Base-by-base conservation (phyloP, 2,888 invertebrate species). In the Cryptophagus acutangulus region DNA sequence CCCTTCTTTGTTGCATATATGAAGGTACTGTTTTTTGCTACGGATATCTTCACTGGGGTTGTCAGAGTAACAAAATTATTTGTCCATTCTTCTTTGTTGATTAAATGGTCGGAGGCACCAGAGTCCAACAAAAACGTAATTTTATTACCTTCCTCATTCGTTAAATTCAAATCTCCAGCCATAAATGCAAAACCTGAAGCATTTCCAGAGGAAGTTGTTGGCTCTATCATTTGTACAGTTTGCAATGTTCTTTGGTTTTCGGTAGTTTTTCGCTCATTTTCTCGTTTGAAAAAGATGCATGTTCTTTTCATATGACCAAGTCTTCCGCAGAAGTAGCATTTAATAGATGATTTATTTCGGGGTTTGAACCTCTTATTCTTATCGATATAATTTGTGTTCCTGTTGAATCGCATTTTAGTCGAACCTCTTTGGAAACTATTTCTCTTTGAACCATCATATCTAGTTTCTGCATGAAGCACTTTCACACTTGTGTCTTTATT, bases 51-150 rank as follows among this genome's bases (percentile, higher is more conserved):
- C 8, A 41, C 31, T 12, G 46, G 46, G 25, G 28, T 12, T 14
- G 4, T n/a, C 4, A 46, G 60, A 57, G 1, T 51, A 59, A 17
- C 43, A 41, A 10, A 43, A 3, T 26, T 47, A 33, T 13, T 36
- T 28, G 4, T 20, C 36, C 26, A n/a, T n/a, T n/a, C n/a, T n/a
- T n/a, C n/a, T n/a, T n/a, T n/a, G n/a, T 51, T 52, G 5, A 49
- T 33, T 2, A 52, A 16, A 34, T 54, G 52, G 15, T 54, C 52
- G 5, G 54, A 28, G 9, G 49, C 49, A 28, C 54, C 52, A 1
- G 52, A 51, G 26, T 52, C 49, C 36, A 52, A 20, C 14, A 37
- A 15, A 37, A n/a, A n/a, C n/a, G n/a, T n/a, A n/a, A n/a, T n/a
- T n/a, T n/a, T n/a, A n/a, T n/a, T n/a, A n/a, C n/a, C n/a, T n/a